phyloP scores from a whole-genome alignment of 2,113 vertebrate genomes.

The Nycticebus coucang region DNA sequence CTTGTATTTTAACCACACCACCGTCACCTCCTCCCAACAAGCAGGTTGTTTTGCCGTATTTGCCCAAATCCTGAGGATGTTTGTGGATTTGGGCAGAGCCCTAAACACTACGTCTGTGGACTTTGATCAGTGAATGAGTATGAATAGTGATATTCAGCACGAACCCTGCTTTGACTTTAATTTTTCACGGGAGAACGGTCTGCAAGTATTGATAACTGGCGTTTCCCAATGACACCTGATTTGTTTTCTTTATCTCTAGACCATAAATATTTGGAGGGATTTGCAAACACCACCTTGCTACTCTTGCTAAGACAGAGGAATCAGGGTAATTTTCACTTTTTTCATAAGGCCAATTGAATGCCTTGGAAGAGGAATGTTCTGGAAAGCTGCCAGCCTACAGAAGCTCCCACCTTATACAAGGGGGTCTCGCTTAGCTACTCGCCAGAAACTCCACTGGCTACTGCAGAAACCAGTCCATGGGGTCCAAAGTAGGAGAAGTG shows the following conservation, averaged over 20 bases:
- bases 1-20: accelerated
- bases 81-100: accelerated
- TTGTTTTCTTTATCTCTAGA: no score
- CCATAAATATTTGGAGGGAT: neutral
- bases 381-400: accelerated
- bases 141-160: accelerated
- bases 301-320: accelerated
- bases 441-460: accelerated
- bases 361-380: accelerated
- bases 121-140: accelerated
- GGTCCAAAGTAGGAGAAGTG: no score
- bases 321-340: neutral
- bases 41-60: accelerated
- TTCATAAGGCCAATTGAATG: neutral
- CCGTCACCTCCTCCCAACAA: accelerated
- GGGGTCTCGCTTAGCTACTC: accelerated
- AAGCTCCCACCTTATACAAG: accelerated
- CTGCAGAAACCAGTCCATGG: accelerated
- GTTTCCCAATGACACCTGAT: neutral
- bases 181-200: accelerated
- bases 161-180: accelerated
- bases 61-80: accelerated
- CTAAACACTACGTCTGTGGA: accelerated
- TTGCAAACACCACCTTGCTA: no score
- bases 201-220: accelerated